These are phyloP conservation scores for Heliconius charithonia DNA, from an alignment of 2,888 invertebrate genomes.

Conservation along the genomic window DNA sequence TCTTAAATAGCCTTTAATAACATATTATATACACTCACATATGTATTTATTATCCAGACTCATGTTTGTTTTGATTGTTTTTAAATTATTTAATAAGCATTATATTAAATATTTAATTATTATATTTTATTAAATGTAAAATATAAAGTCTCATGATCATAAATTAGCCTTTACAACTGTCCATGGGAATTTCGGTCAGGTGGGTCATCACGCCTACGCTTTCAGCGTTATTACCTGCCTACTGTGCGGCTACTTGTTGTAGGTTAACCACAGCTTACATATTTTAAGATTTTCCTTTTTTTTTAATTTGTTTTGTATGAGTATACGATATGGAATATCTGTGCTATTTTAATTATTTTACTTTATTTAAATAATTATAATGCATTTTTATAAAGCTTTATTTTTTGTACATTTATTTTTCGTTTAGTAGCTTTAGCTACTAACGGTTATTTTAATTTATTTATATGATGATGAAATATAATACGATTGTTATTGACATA, in stretches of 20 bases:
- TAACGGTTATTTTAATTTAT: background rate
- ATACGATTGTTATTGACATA: background rate
- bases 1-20: too few relatives aligned
- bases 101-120: background rate
- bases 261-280: conserved; percentile 35
- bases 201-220: conserved; percentile 68
- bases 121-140: background rate
- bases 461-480: too few relatives aligned
- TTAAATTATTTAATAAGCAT: background rate
- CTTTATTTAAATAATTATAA: background rate
- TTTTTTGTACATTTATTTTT: background rate
- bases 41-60: background rate
- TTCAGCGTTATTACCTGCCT: conserved; percentile 56
- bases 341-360: background rate
- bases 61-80: background rate
- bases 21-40: too few relatives aligned
- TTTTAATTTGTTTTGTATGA: background rate
- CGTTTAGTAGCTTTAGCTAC: too few relatives aligned
- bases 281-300: background rate
- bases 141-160: conserved; percentile 49
- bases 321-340: background rate
- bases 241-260: conserved; percentile 40
- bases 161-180: conserved; percentile 57
- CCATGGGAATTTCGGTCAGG: conserved; percentile 63
- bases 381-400: background rate